phyloP scores from a whole-genome alignment of 2,797 vertebrate genomes.

The Tadarida brasiliensis region DNA sequence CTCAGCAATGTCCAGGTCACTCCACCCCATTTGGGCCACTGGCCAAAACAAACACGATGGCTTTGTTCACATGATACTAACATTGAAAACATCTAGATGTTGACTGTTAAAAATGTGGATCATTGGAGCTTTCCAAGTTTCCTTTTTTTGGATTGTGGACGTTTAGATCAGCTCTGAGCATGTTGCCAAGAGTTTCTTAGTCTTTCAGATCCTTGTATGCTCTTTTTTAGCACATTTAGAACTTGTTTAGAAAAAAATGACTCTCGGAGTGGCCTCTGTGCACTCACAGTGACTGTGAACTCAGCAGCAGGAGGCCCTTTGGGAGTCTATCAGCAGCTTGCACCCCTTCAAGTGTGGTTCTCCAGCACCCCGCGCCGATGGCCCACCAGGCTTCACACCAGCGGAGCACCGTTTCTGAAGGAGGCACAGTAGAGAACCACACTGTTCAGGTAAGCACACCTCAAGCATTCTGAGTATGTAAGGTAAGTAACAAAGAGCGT shows the following conservation, averaged over 20 bases:
- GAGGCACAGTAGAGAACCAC: constrained; percentile 60
- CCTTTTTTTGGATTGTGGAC: not conserved
- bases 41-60: not conserved
- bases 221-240: not conserved
- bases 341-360: constrained; percentile 27
- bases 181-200: not conserved
- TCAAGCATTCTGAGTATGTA: constrained; percentile 38
- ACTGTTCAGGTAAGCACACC: constrained; percentile 63
- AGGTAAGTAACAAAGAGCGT: constrained; percentile 60
- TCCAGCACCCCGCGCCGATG: not conserved
- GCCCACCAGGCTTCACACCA: not conserved
- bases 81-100: not conserved
- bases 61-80: not conserved
- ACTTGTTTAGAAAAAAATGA: constrained; percentile 12
- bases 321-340: not conserved
- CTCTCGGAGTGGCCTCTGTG: not conserved
- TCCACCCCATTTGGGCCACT: not conserved
- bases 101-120: not conserved
- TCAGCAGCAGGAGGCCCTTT: not conserved
- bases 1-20: not conserved
- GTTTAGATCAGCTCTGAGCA: constrained; percentile 20
- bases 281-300: not conserved
- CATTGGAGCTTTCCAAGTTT: not conserved
- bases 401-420: constrained; percentile 61
- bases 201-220: not conserved